phyloP scores from a whole-genome alignment of 2,113 vertebrate species.

The Amphilophus citrinellus region DNA sequence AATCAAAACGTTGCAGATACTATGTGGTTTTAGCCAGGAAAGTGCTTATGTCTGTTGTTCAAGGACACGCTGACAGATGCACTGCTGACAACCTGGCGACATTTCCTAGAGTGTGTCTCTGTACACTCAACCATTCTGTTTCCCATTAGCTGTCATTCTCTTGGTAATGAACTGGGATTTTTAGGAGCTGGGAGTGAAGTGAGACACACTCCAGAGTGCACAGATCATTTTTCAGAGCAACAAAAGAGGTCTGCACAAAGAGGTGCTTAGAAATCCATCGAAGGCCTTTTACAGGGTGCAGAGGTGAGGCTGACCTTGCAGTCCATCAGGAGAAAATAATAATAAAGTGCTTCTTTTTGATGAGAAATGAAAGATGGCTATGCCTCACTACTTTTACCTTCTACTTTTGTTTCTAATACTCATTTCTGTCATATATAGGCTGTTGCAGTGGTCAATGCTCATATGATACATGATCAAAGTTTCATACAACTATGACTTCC shows the following conservation, averaged over 20 bases:
- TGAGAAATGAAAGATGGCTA: too few species aligned
- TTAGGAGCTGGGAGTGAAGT: neutral
- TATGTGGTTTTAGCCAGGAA: neutral
- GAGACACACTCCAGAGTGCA: conserved; percentile 4
- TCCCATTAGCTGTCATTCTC: conserved; percentile 23
- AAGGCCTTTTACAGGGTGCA: neutral
- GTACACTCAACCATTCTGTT: neutral
- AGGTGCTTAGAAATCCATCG: conserved; percentile 5
- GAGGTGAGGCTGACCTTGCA: neutral
- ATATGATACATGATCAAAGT: too few species aligned
- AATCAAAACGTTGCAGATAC: neutral
- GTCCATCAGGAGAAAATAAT: neutral
- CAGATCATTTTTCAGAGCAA: conserved; percentile 33
- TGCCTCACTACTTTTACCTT: too few species aligned
- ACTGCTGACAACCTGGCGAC: neutral
- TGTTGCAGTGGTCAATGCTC: too few species aligned
- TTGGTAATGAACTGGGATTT: conserved; percentile 1
- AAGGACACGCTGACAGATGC: neutral
- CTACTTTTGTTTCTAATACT: too few species aligned
- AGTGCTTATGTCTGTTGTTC: neutral
- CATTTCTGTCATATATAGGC: too few species aligned
- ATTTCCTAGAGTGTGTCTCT: neutral
- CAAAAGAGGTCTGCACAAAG: conserved; percentile 2
- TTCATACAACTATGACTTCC: neutral
- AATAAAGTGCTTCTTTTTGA: too few species aligned